Base-by-base conservation (phyloP, 2,113 vertebrate species). In the Turnix velox region DNA sequence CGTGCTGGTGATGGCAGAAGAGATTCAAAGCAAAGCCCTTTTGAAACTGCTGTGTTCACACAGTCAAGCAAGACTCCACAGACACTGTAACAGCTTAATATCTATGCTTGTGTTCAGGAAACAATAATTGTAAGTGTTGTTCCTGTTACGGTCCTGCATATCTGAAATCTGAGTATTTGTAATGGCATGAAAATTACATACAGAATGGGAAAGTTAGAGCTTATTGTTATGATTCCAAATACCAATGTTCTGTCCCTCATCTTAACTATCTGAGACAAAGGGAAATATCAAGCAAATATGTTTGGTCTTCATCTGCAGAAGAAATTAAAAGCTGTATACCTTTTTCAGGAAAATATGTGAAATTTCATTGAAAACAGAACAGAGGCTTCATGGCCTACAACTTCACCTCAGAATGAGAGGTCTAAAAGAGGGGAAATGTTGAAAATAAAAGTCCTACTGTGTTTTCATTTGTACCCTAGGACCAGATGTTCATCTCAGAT, bases 301-400 rank as follows among this genome's bases (percentile, higher is more conserved):
- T 92, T 67, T 81, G 63, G 80, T 81, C 75, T 81, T 74, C 79
- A 42, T 59, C 89, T 94, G 89, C n/a, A 55, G 83, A 84, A 84
- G 74, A 55, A 84, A 92, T 78, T 67, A 55, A 48, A 49, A 74
- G 27, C 65, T 68, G 37, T 76, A 18, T 62, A 59, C 68, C 63
- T 80, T 68, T 58, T 40, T 16, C 31, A 18, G 7, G 14, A 85
- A 88, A 84, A 80, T 66, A 84, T 20, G 42, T 48, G 37, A 65
- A 59, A 77, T 51, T 20, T 30, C 2, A 0, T 33, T 33, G 68
- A 66, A 94, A 87, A 87, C 1, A 87, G 49, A 81, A 28, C n/a
- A 45, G 48, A 67, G 39, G 35, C 19, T 86, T 66, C 45, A 7
- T 8, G 58, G 58, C 18, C 43, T 46, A 30, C 52, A 51, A 25